Percentiles rank a stretch among this genome's conserved stretches.
These are phyloP conservation scores for Drosophila arizonae DNA, from an alignment of 1,140 invertebrate species.

Conservation along the genomic window DNA sequence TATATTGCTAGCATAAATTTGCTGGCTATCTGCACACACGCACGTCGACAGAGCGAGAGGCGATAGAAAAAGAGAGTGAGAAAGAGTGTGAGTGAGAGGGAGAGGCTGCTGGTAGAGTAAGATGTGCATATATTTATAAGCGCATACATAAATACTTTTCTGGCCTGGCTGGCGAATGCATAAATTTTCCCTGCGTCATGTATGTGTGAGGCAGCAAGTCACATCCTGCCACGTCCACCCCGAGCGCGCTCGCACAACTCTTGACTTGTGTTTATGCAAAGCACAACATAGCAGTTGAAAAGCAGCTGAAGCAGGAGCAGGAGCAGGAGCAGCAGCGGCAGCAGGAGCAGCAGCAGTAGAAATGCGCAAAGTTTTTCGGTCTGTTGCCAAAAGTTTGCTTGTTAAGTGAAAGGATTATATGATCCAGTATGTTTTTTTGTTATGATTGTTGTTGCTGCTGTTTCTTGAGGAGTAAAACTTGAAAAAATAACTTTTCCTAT, in stretches of 20 bases:
- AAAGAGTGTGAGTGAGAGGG: neutral
- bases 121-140: conserved; percentile 77
- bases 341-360: conserved; percentile 32
- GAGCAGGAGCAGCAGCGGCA: conserved; percentile 34
- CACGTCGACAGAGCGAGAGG: conserved; percentile 8
- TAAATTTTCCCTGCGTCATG: conserved; percentile 64
- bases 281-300: conserved; percentile 63
- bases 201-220: conserved; percentile 61
- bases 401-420: conserved; percentile 82
- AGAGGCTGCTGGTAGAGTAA: conserved; percentile 8
- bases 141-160: conserved; percentile 79
- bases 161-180: conserved; percentile 69
- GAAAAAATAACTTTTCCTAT: conserved; percentile 73
- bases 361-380: conserved; percentile 64
- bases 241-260: neutral
- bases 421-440: conserved; percentile 60
- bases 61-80: no score
- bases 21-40: conserved; percentile 71
- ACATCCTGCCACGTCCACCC: conserved; percentile 27
- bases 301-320: conserved; percentile 38
- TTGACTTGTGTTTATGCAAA: conserved; percentile 77
- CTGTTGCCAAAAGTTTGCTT: conserved; percentile 77
- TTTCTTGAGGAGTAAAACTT: conserved; percentile 46
- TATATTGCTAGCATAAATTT: conserved; percentile 80
- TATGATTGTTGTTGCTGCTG: conserved; percentile 5